phyloP scores from a whole-genome alignment of 2,113 vertebrate species.

The Egretta garzetta region DNA sequence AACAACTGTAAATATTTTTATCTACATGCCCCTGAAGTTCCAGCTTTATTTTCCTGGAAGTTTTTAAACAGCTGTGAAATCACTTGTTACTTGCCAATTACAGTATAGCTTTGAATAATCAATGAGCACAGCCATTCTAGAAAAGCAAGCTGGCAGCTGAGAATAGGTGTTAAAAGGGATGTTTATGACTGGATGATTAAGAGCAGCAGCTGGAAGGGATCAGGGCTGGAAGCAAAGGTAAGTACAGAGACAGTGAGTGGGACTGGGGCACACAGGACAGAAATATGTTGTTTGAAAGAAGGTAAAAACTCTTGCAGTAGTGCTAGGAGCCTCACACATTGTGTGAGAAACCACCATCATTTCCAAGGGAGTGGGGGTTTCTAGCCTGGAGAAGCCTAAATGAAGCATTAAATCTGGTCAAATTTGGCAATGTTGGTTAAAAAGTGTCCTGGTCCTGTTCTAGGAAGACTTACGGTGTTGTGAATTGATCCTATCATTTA shows the following conservation, averaged over 20 bases:
- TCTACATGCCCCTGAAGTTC: background rate
- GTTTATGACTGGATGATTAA: background rate
- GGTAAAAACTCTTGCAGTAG: background rate
- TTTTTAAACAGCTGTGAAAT: slow-evolving; percentile 6
- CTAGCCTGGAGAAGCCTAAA: background rate
- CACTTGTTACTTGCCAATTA: background rate
- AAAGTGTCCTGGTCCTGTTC: background rate
- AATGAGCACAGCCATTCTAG: background rate
- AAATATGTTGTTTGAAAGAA: background rate
- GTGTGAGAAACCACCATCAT: background rate
- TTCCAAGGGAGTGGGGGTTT: background rate
- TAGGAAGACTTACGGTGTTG: background rate
- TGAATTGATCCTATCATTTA: background rate
- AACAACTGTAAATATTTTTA: background rate
- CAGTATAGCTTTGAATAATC: background rate
- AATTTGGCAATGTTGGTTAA: background rate
- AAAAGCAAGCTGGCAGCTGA: background rate
- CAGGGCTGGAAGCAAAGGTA: background rate
- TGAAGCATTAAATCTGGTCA: background rate
- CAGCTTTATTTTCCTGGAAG: background rate
- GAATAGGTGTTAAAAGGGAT: background rate
- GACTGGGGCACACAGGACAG: background rate
- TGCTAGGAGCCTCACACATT: background rate
- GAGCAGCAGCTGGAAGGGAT: background rate
- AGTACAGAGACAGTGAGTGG: background rate